A percentile compares a stretch with the other conserved stretches of the same genome.
Conservation (phyloP, 35 echinoderm and acorn worm genomes). For the Amphiura filiformis region DNA sequence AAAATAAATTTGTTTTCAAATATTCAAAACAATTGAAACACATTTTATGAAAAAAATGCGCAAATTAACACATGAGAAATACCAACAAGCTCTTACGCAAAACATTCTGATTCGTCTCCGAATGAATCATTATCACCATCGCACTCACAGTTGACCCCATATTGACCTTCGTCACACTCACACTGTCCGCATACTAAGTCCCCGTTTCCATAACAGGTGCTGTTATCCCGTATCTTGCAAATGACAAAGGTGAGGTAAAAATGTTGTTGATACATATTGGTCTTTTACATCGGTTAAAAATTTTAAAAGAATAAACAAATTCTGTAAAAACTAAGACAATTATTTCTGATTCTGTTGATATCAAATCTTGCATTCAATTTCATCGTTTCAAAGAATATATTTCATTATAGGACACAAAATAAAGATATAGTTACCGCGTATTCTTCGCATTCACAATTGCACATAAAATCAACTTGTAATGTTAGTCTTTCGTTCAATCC, state of each 20-base stretch:
- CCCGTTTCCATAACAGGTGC: conserved; percentile 27
- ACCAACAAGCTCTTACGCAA: not conserved
- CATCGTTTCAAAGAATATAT: no score
- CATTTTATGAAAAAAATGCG: no score
- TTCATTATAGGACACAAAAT: no score
- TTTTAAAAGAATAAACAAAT: no score
- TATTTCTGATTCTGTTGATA: no score
- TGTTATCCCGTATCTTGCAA: not conserved
- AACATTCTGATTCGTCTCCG: not conserved
- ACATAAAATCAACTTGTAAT: conserved; percentile 51
- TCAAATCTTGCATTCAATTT: no score
- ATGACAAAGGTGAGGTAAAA: no score
- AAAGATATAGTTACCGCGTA: conserved; percentile 48
- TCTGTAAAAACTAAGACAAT: no score
- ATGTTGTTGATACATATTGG: no score
- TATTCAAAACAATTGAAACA: no score
- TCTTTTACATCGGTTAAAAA: no score
- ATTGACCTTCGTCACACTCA: conserved; percentile 51
- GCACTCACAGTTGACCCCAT: conserved; percentile 55
- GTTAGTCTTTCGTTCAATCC: conserved; percentile 77
- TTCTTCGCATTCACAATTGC: conserved; percentile 81
- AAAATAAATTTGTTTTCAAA: no score
- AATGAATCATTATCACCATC: conserved; percentile 18
- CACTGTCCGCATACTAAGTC: conserved; percentile 51
- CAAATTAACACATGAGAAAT: not conserved